Percentiles rank a stretch among this genome's conserved stretches.
Conservation (phyloP, 2,797 vertebrate genomes). For the Aeoliscus strigatus region DNA sequence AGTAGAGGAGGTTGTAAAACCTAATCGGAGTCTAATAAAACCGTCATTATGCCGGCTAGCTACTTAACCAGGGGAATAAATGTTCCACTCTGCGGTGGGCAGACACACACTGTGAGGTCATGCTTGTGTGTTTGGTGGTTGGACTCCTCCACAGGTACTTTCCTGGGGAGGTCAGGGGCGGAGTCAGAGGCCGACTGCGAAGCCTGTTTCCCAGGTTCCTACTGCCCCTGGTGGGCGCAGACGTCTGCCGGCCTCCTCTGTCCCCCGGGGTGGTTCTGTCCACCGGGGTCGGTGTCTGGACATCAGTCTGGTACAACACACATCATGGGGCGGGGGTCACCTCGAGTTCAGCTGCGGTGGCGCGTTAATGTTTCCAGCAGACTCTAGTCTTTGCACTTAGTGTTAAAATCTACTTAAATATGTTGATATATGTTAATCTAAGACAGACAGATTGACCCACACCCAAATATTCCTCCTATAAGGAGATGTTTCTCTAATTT, state of each 20-base stretch:
- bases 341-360: constrained; percentile 9
- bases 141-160: constrained; percentile 69
- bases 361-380: constrained; percentile 15
- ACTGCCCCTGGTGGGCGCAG: constrained; percentile 79
- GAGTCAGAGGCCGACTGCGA: constrained; percentile 73
- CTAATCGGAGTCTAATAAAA: constrained; percentile 45
- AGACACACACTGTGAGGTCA: constrained; percentile 8
- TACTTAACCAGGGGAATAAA: constrained; percentile 35
- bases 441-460: no score
- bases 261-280: constrained; percentile 86
- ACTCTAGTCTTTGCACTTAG: background rate
- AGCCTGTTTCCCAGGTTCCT: constrained; percentile 78
- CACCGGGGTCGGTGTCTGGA: constrained; percentile 71
- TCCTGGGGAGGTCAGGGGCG: constrained; percentile 70
- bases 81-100: background rate
- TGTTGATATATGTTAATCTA: background rate
- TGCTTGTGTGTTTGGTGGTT: background rate
- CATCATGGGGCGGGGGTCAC: constrained; percentile 32
- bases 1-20: constrained; percentile 40
- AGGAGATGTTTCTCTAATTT: constrained; percentile 38
- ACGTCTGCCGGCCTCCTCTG: constrained; percentile 72
- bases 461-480: no score
- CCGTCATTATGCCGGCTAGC: constrained; percentile 30
- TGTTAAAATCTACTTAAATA: no score
- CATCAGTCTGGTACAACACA: constrained; percentile 68